phyloP scores from a whole-genome alignment of 2,797 vertebrate species.

The Acipenser transmontanus region DNA sequence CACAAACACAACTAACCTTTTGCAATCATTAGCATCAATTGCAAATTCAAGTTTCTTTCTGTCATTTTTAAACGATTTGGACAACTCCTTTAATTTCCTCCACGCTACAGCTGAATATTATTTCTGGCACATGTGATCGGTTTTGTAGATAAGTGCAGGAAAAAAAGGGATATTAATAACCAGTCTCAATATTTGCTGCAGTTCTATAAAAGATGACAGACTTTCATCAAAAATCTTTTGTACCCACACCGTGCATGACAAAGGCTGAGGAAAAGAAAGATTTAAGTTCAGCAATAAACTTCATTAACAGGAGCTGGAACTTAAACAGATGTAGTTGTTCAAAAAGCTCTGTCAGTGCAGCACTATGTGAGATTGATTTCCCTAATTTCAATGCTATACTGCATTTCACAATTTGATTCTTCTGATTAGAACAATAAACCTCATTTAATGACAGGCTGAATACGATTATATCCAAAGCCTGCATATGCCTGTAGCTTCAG shows the following conservation, averaged over 20 bases:
- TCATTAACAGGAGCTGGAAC: not conserved
- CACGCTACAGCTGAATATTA: not conserved
- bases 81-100: too few species aligned
- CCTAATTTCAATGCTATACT: not conserved
- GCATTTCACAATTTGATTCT: not conserved
- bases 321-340: not conserved
- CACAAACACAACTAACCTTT: too few species aligned
- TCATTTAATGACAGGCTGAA: not conserved
- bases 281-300: not conserved
- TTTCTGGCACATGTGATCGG: not conserved
- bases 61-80: too few species aligned
- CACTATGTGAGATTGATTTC: not conserved
- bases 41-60: too few species aligned
- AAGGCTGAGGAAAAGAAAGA: not conserved
- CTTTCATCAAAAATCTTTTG: not conserved
- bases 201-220: not conserved
- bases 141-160: not conserved
- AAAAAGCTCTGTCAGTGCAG: not conserved
- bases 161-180: conserved; percentile 1
- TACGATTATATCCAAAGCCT: not conserved
- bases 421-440: not conserved
- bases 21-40: too few species aligned
- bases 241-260: not conserved
- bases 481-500: not conserved
- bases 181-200: not conserved